These are phyloP conservation scores for Pseudorectes ferrugineus DNA, from an alignment of 2,113 vertebrate species.

Conservation along the genomic window DNA sequence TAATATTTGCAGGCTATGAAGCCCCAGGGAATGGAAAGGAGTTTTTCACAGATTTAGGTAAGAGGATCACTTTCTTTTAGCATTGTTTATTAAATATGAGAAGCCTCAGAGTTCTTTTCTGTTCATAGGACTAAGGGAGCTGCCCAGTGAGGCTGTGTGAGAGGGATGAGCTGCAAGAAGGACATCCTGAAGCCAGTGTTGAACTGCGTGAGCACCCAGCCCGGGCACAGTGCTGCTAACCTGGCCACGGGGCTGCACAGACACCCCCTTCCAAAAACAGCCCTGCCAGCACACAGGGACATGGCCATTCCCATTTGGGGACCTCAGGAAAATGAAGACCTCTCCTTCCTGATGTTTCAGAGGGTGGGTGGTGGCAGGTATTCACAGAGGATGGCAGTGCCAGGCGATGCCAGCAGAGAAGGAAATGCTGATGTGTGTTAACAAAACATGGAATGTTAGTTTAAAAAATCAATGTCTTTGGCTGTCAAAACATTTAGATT, in stretches of 20 bases:
- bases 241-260: not conserved
- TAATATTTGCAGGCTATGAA: slow-evolving; percentile 6
- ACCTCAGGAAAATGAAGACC: not conserved
- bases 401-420: fast-evolving
- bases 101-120: not conserved
- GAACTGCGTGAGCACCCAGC: not conserved
- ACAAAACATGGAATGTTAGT: not conserved
- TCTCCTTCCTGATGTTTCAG: not conserved
- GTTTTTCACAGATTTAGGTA: not conserved
- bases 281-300: not conserved
- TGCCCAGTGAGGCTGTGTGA: not conserved
- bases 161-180: not conserved
- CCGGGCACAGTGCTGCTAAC: not conserved
- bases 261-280: not conserved
- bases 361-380: not conserved
- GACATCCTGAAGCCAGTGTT: fast-evolving
- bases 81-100: not conserved
- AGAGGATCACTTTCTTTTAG: not conserved
- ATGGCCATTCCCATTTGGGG: fast-evolving
- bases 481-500: not conserved
- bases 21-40: not conserved
- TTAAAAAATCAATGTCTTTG: not conserved
- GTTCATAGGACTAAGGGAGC: not conserved
- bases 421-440: not conserved
- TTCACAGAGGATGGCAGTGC: not conserved